Conservation (phyloP, 2,888 invertebrate species). For the Sesia apiformis region DNA sequence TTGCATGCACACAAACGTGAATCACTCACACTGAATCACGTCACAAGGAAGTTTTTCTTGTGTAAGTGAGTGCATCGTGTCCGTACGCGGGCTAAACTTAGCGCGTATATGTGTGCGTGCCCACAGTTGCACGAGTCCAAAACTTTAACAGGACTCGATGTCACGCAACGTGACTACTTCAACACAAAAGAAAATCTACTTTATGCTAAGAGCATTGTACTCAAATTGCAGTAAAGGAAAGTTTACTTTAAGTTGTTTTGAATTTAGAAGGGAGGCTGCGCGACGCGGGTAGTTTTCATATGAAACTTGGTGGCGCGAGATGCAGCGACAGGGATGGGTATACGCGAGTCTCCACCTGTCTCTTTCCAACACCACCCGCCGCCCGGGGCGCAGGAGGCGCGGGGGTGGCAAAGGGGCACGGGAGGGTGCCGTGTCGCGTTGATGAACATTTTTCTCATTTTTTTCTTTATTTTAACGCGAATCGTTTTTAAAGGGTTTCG, state of each 20-base stretch:
- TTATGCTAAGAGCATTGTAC: neutral
- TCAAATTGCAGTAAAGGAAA: neutral
- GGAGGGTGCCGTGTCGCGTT: slow-evolving; percentile 68
- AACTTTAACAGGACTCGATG: slow-evolving; percentile 39
- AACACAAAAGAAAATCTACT: neutral
- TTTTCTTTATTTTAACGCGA: slow-evolving; percentile 69
- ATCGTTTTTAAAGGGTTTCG: slow-evolving; percentile 74
- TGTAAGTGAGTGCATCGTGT: slow-evolving; percentile 57
- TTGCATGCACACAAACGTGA: slow-evolving; percentile 39
- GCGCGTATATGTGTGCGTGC: slow-evolving; percentile 44
- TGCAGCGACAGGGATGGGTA: slow-evolving; percentile 45
- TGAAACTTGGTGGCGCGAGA: slow-evolving; percentile 67
- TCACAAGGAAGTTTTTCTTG: slow-evolving; percentile 40
- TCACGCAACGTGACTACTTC: slow-evolving; percentile 12
- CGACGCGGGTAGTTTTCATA: slow-evolving; percentile 71
- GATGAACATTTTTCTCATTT: slow-evolving; percentile 74
- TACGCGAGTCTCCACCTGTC: slow-evolving; percentile 30
- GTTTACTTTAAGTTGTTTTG: slow-evolving; percentile 22
- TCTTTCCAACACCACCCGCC: slow-evolving; percentile 40
- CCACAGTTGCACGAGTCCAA: slow-evolving; percentile 62
- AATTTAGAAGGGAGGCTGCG: slow-evolving; percentile 31
- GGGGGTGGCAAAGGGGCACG: slow-evolving; percentile 23
- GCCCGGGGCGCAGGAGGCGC: slow-evolving; percentile 32
- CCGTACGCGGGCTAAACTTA: slow-evolving; percentile 59
- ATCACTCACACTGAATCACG: slow-evolving; percentile 22